Evolutionary conservation across 1,140 invertebrate species (phyloP).

Genomic region (Chironomus tepperi): DNA sequence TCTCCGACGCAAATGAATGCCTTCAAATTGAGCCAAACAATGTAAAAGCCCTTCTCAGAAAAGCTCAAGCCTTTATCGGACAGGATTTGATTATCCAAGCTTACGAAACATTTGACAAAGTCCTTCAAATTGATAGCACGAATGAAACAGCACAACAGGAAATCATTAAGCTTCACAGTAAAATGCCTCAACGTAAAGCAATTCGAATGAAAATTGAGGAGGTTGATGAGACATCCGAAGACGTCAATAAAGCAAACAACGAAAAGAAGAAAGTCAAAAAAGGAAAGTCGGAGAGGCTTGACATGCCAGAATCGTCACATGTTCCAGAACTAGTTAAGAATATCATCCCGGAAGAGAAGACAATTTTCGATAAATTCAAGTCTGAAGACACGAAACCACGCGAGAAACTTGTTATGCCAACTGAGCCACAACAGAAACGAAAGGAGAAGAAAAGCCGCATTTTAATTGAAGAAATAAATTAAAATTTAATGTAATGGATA

Average conservation of each 20-base stretch:
- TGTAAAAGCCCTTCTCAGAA: conserved; percentile 51
- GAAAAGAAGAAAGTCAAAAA: background rate
- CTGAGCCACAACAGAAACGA: background rate
- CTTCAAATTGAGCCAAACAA: conserved; percentile 51
- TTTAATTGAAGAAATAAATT: conserved; percentile 19
- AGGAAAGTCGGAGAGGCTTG: background rate
- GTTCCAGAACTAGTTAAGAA: background rate
- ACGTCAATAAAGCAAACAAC: background rate
- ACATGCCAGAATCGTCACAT: background rate
- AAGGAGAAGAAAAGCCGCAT: background rate
- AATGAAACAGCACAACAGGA: background rate
- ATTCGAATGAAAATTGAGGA: conserved; percentile 8
- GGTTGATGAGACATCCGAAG: background rate
- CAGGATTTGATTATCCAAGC: conserved; percentile 29
- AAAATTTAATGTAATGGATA: background rate
- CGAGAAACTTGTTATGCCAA: background rate
- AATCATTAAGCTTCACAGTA: background rate
- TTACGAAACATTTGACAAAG: conserved; percentile 5
- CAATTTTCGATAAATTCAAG: background rate
- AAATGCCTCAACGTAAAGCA: background rate
- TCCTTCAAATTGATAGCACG: background rate
- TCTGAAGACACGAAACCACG: background rate
- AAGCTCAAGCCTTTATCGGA: conserved; percentile 43
- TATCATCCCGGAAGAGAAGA: background rate
- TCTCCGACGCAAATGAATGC: conserved; percentile 53